Base-by-base conservation (phyloP, 2,113 vertebrate genomes). In the Talpa occidentalis region DNA sequence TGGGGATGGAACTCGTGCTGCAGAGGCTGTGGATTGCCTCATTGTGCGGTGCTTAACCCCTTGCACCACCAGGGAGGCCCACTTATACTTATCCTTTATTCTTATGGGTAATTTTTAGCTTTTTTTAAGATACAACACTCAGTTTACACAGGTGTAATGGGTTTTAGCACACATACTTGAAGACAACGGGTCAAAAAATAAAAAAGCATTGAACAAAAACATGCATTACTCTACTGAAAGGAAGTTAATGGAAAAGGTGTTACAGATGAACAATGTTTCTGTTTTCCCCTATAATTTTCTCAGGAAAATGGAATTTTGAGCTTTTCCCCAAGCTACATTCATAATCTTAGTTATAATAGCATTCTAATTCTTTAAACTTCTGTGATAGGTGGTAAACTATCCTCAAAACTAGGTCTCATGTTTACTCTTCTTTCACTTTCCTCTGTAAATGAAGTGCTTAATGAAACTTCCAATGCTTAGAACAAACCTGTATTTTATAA, bases 111-210 rank as follows among this genome's bases (percentile, higher is more conserved):
- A 78, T 44, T n/a, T 91, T 74, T 78, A 90, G 69, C 47, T 88
- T 78, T 21, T 88, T 88, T 83, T 67, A 44, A 91, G 77, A 88
- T 84, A 88, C 26, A n/a, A 40, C 24, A 59, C n/a, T 91, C 40
- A 44, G 19, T 78, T 90, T 87, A 82, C 62, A 66, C 8, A 90
- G 4, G 44, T 56, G 40, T 70, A 60, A 64, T 73, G 17, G 67
- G 42, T 90, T 93, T 78, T 72, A 64, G 40, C 72, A 82, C 5
- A 70, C 16, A 47, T 62, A 6, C 28, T 40, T 42, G 14, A 16
- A 86, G 10, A 28, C 66, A 92, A 72, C 2, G 69, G 12, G 37
- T 77, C 40, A 66, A 40, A 84, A 79, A 94, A 47, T 17, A 80
- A 37, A 8, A 78, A 80, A 22, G 10, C 47, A 66, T 26, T 87